phyloP scores from a whole-genome alignment of 1,140 invertebrate species.

The Saccostrea glomerata region DNA sequence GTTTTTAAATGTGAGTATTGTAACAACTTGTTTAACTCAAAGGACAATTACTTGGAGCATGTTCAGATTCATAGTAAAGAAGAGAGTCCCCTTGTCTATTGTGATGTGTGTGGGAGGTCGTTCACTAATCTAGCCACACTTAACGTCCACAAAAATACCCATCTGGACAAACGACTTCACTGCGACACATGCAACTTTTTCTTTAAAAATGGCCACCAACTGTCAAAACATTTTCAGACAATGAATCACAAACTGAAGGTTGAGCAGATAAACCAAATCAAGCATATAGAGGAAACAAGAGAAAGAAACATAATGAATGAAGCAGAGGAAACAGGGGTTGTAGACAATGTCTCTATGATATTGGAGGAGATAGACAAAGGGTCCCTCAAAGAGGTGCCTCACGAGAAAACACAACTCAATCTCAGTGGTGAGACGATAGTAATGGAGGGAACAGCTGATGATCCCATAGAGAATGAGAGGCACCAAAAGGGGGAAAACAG shows the following conservation, averaged over 20 bases:
- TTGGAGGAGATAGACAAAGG: background rate
- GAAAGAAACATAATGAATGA: background rate
- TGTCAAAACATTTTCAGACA: slow-evolving; percentile 35
- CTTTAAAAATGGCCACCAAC: slow-evolving; percentile 12
- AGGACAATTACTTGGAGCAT: slow-evolving; percentile 42
- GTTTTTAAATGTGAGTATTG: slow-evolving; percentile 48
- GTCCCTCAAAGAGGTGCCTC: background rate
- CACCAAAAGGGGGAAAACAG: background rate
- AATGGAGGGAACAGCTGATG: background rate
- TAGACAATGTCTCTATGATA: background rate
- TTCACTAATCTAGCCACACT: slow-evolving; percentile 93
- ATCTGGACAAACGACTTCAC: slow-evolving; percentile 89
- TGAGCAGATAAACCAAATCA: slow-evolving; percentile 12
- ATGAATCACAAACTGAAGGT: slow-evolving; percentile 8
- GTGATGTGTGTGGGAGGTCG: slow-evolving; percentile 91
- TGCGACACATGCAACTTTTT: slow-evolving; percentile 84
- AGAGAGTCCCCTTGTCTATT: slow-evolving; percentile 63
- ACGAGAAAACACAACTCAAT: background rate
- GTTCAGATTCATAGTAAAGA: slow-evolving; percentile 52
- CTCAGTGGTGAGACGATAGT: background rate
- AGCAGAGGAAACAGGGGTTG: background rate
- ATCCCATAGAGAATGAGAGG: background rate
- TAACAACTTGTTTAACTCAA: slow-evolving; percentile 35
- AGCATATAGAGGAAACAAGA: background rate
- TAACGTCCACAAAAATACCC: slow-evolving; percentile 88